Percentiles rank a stretch among this genome's conserved stretches.
These are phyloP conservation scores for Crenuchus spilurus DNA, from an alignment of 2,797 vertebrate genomes.

Conservation along the genomic window DNA sequence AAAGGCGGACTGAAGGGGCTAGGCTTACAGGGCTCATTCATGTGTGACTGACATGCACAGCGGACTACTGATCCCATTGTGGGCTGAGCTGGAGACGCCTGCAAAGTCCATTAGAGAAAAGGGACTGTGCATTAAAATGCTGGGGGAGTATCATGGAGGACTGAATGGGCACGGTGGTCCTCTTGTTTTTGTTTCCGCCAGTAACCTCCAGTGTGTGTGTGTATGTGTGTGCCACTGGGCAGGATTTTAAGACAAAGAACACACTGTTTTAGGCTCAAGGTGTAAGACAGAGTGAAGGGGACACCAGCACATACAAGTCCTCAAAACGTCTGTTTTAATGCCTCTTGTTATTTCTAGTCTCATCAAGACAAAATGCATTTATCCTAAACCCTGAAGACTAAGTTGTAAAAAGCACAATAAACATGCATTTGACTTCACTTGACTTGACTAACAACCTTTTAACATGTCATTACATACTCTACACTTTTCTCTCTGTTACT, in stretches of 20 bases:
- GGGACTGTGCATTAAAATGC: slow-evolving; percentile 67
- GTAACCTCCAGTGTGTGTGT: slow-evolving; percentile 41
- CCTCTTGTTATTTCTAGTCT: background rate
- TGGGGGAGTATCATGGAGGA: slow-evolving; percentile 57
- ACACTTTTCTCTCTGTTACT: too few species aligned
- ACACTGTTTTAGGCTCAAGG: slow-evolving; percentile 67
- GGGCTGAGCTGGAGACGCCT: slow-evolving; percentile 59
- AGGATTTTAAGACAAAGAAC: slow-evolving; percentile 64
- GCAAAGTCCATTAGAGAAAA: slow-evolving; percentile 66
- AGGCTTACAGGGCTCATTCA: slow-evolving; percentile 59
- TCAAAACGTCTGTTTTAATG: background rate
- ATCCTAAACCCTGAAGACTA: too few species aligned
- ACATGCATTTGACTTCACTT: too few species aligned
- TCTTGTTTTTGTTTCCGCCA: slow-evolving; percentile 64
- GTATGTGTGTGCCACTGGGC: slow-evolving; percentile 50
- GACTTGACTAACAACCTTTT: too few species aligned
- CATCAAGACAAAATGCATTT: background rate
- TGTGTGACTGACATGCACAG: slow-evolving; percentile 69
- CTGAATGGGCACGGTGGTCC: slow-evolving; percentile 62
- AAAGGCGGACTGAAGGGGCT: slow-evolving; percentile 53
- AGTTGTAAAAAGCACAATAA: too few species aligned
- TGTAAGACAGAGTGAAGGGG: slow-evolving; percentile 56
- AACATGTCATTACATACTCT: too few species aligned
- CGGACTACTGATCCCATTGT: slow-evolving; percentile 63
- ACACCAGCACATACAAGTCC: slow-evolving; percentile 54